Base-by-base conservation (phyloP, 2,888 invertebrate genomes). In the Anoncus sp. region DNA sequence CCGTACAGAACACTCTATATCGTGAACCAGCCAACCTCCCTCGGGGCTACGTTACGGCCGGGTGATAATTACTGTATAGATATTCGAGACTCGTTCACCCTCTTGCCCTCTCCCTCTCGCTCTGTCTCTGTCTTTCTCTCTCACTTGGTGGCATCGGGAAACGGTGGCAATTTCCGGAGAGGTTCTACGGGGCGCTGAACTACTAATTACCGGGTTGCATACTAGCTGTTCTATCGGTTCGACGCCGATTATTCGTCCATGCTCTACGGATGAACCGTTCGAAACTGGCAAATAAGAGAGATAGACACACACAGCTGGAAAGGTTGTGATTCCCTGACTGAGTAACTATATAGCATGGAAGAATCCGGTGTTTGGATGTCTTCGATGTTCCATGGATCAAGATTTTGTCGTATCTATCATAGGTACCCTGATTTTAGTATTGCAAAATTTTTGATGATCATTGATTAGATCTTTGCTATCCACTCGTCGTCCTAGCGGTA, bases 21-120 rank as follows among this genome's bases (percentile, higher is more conserved):
- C 49, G 55, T 49, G n/a, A n/a, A 45, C 49, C 40, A 51, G 16
- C 18, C 55, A 12, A 40, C 20, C n/a, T 16, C 67, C 67, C 53
- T 31, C 53, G 67, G 71, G 67, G 66, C 31, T 55, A 51, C 66
- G 76, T 77, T 67, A 77, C 66, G 76, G 66, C 31, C 62, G 55
- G 72, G 72, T 72, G 76, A 77, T 77, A 72, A 77, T 67, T 66
- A 67, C 76, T 77, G 66, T 77, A 77, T 77, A 77, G 76, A 72
- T 72, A 77, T 73, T 77, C 77, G 49, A 67, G 10, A 24, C 63
- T 51, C 59, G 38, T 57, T 18, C 53, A 22, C 20, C 24, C 18
- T 27, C 43, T 27, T 9, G 10, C 47, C 14, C 43, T 51, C 38
- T 20, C 27, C 16, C 62, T 14, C 47, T 31, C 45, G n/a, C 47